Percentiles rank a stretch among this genome's conserved stretches.
phyloP scores from a whole-genome alignment of 2,797 vertebrate species.

The Monodelphis domestica region DNA sequence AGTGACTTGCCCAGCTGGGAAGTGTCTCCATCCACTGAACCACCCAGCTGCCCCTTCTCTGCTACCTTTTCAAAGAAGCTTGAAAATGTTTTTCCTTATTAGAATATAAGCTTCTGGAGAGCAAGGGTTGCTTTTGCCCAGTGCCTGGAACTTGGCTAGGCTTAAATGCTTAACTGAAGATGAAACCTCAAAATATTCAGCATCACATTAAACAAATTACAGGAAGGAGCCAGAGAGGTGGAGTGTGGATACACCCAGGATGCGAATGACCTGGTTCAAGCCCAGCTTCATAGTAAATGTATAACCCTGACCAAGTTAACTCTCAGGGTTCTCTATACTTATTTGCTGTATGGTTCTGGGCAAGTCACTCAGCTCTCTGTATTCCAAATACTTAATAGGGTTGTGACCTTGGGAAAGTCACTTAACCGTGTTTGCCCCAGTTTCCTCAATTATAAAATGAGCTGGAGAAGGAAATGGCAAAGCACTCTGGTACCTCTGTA shows the following conservation, averaged over 20 bases:
- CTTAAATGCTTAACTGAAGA: neutral
- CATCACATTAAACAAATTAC: neutral
- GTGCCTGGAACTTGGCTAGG: neutral
- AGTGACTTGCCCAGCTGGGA: too few relatives aligned
- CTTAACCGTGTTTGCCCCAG: neutral
- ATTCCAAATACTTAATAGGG: neutral
- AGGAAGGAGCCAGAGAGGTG: neutral
- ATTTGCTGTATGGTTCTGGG: neutral
- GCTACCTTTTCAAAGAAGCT: neutral
- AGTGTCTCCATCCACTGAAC: too few relatives aligned
- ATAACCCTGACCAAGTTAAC: neutral
- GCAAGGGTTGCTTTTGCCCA: neutral
- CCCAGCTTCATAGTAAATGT: neutral
- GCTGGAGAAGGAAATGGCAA: neutral
- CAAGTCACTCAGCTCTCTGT: neutral
- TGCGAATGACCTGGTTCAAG: neutral
- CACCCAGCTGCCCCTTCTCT: too few relatives aligned
- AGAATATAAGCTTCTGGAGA: neutral
- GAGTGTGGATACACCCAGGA: neutral
- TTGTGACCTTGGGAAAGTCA: neutral
- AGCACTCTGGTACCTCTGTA: neutral
- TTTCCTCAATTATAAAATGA: neutral
- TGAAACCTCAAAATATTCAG: neutral
- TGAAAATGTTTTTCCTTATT: neutral
- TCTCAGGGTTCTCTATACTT: neutral